Conservation (phyloP, 2,797 vertebrate genomes). For the Myoxocephalus aenaeus region DNA sequence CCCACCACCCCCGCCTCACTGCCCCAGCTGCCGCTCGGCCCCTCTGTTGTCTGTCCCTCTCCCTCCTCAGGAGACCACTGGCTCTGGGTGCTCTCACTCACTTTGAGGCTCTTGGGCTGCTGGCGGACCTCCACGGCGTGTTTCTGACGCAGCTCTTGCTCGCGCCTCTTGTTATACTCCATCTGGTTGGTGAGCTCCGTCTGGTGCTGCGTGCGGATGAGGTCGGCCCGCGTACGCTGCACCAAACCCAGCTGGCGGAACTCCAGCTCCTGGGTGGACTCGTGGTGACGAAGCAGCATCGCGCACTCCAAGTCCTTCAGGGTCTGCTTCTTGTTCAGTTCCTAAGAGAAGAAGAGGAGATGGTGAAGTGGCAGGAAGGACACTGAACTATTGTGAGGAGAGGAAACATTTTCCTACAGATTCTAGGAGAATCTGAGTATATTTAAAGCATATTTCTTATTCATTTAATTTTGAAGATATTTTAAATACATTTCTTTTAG, state of each 20-base stretch:
- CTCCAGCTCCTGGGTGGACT: slow-evolving; percentile 94
- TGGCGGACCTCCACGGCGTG: slow-evolving; percentile 94
- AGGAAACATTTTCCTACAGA: not conserved
- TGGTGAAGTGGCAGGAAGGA: not conserved
- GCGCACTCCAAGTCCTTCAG: slow-evolving; percentile 95
- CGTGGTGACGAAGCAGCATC: slow-evolving; percentile 92
- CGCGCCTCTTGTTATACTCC: slow-evolving; percentile 95
- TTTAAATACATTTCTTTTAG: not conserved
- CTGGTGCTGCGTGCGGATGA: slow-evolving; percentile 95
- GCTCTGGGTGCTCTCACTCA: slow-evolving; percentile 85
- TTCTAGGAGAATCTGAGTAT: not conserved
- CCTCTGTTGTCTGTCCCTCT: slow-evolving; percentile 28
- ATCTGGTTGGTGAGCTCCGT: slow-evolving; percentile 96
- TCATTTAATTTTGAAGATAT: not conserved
- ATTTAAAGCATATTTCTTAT: not conserved
- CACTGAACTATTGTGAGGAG: not conserved
- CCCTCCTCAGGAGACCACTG: slow-evolving; percentile 64
- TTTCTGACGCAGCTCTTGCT: slow-evolving; percentile 94
- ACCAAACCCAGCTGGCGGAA: slow-evolving; percentile 90
- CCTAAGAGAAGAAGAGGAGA: slow-evolving; percentile 74
- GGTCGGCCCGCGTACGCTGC: slow-evolving; percentile 91
- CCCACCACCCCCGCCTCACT: slow-evolving; percentile 23
- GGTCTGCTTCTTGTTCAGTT: slow-evolving; percentile 96
- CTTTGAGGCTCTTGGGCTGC: slow-evolving; percentile 97
- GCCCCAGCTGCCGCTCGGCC: slow-evolving; percentile 42